These are phyloP conservation scores for Nothoprocta perdicaria DNA, from an alignment of 2,113 vertebrate genomes.

Conservation along the genomic window DNA sequence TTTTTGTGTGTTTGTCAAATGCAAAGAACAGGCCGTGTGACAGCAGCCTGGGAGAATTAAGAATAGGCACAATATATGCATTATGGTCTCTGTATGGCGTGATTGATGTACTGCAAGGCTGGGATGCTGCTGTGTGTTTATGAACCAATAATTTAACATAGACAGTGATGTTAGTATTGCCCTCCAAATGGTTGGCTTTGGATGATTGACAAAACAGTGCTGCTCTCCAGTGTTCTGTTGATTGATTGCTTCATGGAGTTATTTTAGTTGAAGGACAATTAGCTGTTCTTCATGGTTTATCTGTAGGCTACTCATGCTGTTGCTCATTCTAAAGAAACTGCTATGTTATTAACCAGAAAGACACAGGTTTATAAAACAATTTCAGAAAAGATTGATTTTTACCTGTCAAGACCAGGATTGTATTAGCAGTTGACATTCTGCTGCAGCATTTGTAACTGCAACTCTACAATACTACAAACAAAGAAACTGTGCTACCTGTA, in stretches of 20 bases:
- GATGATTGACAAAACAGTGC: background rate
- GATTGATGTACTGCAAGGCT: background rate
- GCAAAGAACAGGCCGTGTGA: background rate
- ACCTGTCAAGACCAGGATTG: background rate
- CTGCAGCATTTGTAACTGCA: background rate
- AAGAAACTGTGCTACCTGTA: background rate
- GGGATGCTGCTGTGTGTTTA: background rate
- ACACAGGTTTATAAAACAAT: background rate
- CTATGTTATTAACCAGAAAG: background rate
- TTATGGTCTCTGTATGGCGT: background rate
- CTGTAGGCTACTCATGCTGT: background rate
- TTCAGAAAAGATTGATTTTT: background rate
- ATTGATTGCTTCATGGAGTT: background rate
- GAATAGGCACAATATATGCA: background rate
- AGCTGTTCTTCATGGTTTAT: background rate
- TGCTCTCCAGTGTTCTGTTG: background rate
- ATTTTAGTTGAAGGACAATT: slow-evolving; percentile 31
- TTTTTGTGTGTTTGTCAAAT: background rate
- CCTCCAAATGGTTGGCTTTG: background rate
- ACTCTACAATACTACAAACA: background rate
- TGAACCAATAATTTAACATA: background rate
- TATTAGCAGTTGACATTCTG: background rate
- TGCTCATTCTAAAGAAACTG: slow-evolving; percentile 1
- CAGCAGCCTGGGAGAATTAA: background rate
- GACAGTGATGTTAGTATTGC: background rate